Evolutionary conservation across 2,113 vertebrate genomes (phyloP), one percentile per base, ranked within the genome.

Genomic region (Falcunculus frontatus): DNA sequence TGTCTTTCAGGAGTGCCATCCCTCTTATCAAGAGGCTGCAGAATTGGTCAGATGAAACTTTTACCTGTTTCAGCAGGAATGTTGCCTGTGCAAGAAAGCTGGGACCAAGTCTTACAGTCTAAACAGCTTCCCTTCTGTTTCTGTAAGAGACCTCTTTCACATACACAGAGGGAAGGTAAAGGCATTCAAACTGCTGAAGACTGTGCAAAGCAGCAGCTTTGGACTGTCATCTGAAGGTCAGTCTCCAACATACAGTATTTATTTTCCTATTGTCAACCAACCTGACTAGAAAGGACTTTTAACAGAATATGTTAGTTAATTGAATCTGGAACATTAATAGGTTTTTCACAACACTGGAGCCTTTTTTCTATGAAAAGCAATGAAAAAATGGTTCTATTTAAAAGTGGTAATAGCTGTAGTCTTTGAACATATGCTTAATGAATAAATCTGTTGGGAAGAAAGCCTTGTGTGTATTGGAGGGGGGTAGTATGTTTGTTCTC

Each of bases 391-490:
- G 63, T 89, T 98, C 92, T 93, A 41, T 95, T 75, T 96, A 96
- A 79, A 98, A 97, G 26, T 85, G 49, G 93, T 91, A 97, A 97
- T 83, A 94, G 94, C 89, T 96, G 96, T 93, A 89, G 90, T 94
- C 90, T 94, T 96, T 70, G 91, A 95, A 95, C 97, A 85, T 93
- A 96, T 95, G 94, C 96, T 95, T 91, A 96, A 92, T 96, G 93
- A 89, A 96, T 32, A 96, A 80, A 89, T 89, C 86, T 95, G 95
- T 92, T 94, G 86, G 53, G 56, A 90, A 95, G 92, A 97, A 93
- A 95, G 82, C 87, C 70, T 67, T 81, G 56, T 84, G 97, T 93
- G 93, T 96, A 95, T 83, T 89, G 57, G 81, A 95, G 90, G 79
- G 59, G 37, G 56, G 37, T 49, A 95, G 65, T 63, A 79, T 95